Base-by-base conservation (phyloP, 2,113 vertebrate species). In the Gulo gulo region DNA sequence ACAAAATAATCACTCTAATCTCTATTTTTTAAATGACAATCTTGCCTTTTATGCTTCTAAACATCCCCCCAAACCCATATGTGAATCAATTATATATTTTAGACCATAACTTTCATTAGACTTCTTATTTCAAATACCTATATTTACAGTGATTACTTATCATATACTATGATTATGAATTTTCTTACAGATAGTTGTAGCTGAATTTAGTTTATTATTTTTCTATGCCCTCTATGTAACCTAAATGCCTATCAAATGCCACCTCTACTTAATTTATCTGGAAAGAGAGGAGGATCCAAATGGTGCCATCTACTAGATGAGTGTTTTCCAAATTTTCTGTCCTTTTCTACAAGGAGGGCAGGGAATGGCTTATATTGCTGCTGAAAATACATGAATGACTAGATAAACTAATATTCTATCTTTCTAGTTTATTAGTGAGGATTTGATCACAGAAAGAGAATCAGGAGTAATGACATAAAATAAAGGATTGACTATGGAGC, bases 1-100 rank as follows among this genome's bases (percentile, higher is more conserved):
- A 97, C 61, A 24, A 92, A 96, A 79, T 39, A 81, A 82, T 93
- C 81, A 90, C 31, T 73, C 23, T 67, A 95, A 83, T 87, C 59
- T 93, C 13, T 36, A 36, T 29, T 88, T 65, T 81, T 8, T 50
- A 96, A 98, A 65, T 65, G 42, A 18, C 50, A 78, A 83, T n/a
- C 18, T 5, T 63, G 34, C 13, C 31, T 90, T 74, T 88, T 74
- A 39, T 80, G 15, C 23, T 94, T 92, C 23, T 78, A 31, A 85
- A 81, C 23, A 71, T 83, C 85, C n/a, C 74, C 57, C 57, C 20
- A 24, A 31, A 16, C 6, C 9, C 34, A 10, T 39, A 20, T 84
- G 18, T 71, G 29, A 55, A 52, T 39, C 23, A 31, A 23, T 3
- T 57, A 6, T 52, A 65, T 36, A 42, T 47, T 71, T 93, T 39